phyloP scores from a whole-genome alignment of 1,140 invertebrate genomes.

The Cydia splendana region DNA sequence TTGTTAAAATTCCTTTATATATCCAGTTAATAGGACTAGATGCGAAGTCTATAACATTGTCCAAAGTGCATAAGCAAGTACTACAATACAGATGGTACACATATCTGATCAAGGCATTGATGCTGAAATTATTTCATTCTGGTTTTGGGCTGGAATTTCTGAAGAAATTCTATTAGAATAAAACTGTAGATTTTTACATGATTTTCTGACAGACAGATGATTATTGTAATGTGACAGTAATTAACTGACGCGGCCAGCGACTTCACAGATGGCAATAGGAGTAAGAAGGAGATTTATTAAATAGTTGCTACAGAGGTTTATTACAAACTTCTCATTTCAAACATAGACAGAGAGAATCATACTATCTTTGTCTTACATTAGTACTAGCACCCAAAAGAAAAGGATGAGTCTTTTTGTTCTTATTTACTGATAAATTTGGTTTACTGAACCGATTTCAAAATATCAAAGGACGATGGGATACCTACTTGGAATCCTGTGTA shows the following conservation, averaged over 20 bases:
- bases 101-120: neutral
- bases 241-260: neutral
- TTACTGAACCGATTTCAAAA: no score
- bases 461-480: no score
- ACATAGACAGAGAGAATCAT: no score
- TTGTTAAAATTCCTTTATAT: neutral
- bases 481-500: no score
- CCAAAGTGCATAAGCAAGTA: neutral
- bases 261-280: neutral
- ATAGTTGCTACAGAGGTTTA: neutral
- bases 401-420: no score
- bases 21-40: neutral
- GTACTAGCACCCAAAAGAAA: no score
- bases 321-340: no score
- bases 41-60: neutral
- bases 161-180: neutral
- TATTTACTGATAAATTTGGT: no score
- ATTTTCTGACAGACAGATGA: no score
- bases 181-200: no score
- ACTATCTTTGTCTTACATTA: no score
- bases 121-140: neutral
- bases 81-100: neutral
- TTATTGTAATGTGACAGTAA: neutral
- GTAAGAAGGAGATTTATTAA: neutral
- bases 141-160: neutral